Evolutionary conservation across 2,113 vertebrate genomes (phyloP), one percentile per base, ranked within the genome.

Genomic region (Brachyhypopomus gauderio): DNA sequence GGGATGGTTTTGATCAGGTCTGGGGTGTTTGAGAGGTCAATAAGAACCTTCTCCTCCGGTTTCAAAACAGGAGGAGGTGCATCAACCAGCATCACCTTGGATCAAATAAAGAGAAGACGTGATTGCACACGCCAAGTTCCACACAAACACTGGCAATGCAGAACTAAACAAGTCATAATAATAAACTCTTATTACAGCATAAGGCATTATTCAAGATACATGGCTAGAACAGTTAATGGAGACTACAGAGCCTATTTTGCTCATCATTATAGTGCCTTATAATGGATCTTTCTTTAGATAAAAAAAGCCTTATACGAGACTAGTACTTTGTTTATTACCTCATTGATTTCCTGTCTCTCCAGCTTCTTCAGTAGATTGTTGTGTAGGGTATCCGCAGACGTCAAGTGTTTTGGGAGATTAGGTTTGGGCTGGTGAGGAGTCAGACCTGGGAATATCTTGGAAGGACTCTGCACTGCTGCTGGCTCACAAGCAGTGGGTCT

Each of bases 21-120:
- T 0, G 93, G 93, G 20, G 93, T 94, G 86, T 94, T 94, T 27
- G 86, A 91, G 63, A 94, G 87, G 80, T 94, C 93, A 34, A 94
- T 94, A 30, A 94, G 93, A 20, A 90, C 85, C 36, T 93, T 93
- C 76, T 94, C 93, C 6, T 88, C 86, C 48, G 86, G 79, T 5
- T 81, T 89, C n/a, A 85, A 60, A 41, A 72, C 27, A 2, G 91
- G 92, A 80, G 88, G 81, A 2, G 92, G 91, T 58, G 91, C 90
- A 77, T 93, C 93, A 70, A 94, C 71, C 48, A 94, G 89, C 22
- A 94, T 83, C 60, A 92, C 87, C 93, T 94, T 38, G 59, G 3
- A 72, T 82, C 30, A 14, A 11, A 75, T 20, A 60, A 30, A 58
- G 17, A 45, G 11, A 41, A 52, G 12, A 52, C 45, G 12, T 52